Evolutionary conservation across 2,113 vertebrate species (phyloP), one percentile per base, ranked within the genome.

Genomic region (Ceratotherium simum): DNA sequence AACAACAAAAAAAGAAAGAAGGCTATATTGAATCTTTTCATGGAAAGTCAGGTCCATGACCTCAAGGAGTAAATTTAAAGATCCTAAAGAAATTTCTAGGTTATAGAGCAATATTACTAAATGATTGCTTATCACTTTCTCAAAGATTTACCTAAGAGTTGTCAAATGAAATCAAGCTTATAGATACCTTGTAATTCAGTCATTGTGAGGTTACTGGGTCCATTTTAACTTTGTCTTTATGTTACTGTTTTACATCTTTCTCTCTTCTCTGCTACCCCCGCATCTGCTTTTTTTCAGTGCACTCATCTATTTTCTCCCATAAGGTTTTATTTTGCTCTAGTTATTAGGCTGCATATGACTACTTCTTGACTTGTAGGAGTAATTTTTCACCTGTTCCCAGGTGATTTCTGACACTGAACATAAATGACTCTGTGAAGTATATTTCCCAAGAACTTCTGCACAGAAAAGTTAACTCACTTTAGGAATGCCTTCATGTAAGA

Each of bases 301-400:
- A 21, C 33, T 92, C 56, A 23, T 72, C 36, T 84, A 5, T 87
- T 92, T 92, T 96, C 42, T 94, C 31, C 54, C 39, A 1, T 67
- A 79, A 72, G 64, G 9, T 81, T 96, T 97, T 86, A 73, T 94
- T 98, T 96, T 95, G 17, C 78, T 95, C 69, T 67, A 42, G 48
- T 85, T 97, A 67, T 96, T 96, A 93, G 56, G 60, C 70, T 87
- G 78, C 79, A 54, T 67, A 76, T 93, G 91, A 91, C 64, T 97
- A 93, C 60, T 93, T 96, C 36, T 89, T 96, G 62, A 96, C 72
- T 82, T 97, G 21, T 23, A 69, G 23, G 27, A 54, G 5, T 91
- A 69, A 93, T 96, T 96, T 96, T 97, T 92, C 36, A 62, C 67
- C 60, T 84, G 25, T 91, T 94, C 86, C 33, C 58, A 25, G 33